A percentile compares a stretch with the other conserved stretches of the same genome.
Conservation (phyloP, 2,113 vertebrate species). For the Platysteira castanea region DNA sequence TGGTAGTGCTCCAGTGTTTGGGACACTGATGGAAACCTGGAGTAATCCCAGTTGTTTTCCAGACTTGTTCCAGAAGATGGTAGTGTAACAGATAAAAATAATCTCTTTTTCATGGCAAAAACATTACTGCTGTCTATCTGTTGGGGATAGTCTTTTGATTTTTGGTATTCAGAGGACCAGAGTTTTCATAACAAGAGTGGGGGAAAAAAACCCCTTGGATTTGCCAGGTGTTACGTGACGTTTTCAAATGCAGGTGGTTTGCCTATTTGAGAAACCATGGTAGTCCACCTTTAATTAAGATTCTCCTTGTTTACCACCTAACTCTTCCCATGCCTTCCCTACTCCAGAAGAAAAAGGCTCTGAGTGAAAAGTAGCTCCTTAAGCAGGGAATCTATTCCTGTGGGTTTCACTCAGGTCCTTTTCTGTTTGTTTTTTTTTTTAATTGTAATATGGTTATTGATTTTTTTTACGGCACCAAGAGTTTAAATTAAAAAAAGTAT, state of each 20-base stretch:
- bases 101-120: not conserved
- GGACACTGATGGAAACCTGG: not conserved
- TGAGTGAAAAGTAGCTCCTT: not conserved
- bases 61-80: not conserved
- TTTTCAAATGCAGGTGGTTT: not conserved
- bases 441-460: not conserved
- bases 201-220: not conserved
- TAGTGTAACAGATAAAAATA: not conserved
- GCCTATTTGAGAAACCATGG: not conserved
- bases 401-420: not conserved
- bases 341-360: not conserved
- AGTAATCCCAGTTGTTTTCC: slow-evolving; percentile 25
- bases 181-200: not conserved
- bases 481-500: slow-evolving; percentile 17
- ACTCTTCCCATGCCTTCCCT: not conserved
- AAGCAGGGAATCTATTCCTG: not conserved
- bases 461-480: not conserved
- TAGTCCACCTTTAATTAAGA: not conserved
- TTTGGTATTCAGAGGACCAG: not conserved
- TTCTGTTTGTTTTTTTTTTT: not conserved
- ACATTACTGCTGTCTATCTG: not conserved
- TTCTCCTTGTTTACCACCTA: not conserved
- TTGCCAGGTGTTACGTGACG: not conserved
- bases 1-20: not conserved
- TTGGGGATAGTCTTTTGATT: not conserved